Base-by-base conservation (phyloP, 2,888 invertebrate genomes). In the Ormyrus thymus region DNA sequence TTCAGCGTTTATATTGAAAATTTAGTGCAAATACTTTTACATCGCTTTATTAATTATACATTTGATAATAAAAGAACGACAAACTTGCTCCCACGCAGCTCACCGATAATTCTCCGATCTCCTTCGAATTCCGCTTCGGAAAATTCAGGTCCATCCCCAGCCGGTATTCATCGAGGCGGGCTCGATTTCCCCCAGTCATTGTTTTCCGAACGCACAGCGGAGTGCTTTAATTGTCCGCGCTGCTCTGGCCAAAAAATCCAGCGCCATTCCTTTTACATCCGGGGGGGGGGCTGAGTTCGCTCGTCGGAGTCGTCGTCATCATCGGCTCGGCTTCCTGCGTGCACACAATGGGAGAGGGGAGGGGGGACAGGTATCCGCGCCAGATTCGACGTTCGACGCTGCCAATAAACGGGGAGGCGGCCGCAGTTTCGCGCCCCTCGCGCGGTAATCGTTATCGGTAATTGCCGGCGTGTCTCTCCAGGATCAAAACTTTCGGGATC, bases 391-490 rank as follows among this genome's bases (percentile, higher is more conserved):
- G 68, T 66, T 55, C 56, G 59, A 7, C 7, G 45, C 61, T 66
- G 72, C 72, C 66, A 78, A 78, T 78, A 72, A 68, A 72, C 46
- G 72, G 13, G 10, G 29, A 29, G 29, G 29, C 29, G 62, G 15
- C 15, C 68, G 48, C 62, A 61, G 69, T 61, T 71, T 61, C 51
- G 46, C 61, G n/a, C 62, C 55, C 50, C 50, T 13, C 51, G 55
- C 51, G 59, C 48, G 66, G 72, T 71, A 78, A 78, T 78, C 72
- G 77, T 71, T 72, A 78, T 78, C 77, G 62, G 72, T 78, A 78
- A 78, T 78, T 78, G 71, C 50, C 66, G 29, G 43, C 1, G 13
- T 69, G 15, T 72, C 53, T 61, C 62, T 58, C 55, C 46, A 58
- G 51, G 51, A 64, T 70, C 43, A 71, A 68, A 73, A 69, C 59